Conservation (phyloP, 2,113 vertebrate genomes). For the Delphinapterus leucas region DNA sequence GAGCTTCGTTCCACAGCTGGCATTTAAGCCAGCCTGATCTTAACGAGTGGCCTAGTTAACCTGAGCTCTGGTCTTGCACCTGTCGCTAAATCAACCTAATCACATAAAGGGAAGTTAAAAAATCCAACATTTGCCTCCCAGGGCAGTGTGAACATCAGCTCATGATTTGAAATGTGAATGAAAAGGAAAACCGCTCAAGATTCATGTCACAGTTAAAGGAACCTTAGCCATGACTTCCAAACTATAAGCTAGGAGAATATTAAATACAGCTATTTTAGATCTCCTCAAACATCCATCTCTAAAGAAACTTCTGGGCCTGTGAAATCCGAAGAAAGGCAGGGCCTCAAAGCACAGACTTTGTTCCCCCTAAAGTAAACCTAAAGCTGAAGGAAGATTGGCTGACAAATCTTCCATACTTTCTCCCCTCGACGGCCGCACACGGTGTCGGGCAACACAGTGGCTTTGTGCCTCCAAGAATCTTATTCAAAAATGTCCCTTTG, state of each 20-base stretch:
- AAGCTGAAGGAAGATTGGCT: neutral
- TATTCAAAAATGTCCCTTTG: neutral
- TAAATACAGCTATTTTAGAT: neutral
- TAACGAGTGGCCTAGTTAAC: neutral
- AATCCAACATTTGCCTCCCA: neutral
- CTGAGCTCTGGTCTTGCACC: neutral
- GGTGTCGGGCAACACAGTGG: neutral
- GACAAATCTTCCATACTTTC: neutral
- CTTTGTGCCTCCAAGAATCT: neutral
- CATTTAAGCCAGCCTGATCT: neutral
- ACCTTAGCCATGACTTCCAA: neutral
- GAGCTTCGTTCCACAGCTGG: neutral
- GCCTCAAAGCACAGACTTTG: neutral
- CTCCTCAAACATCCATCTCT: neutral
- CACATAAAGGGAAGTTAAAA: neutral
- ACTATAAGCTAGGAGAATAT: neutral
- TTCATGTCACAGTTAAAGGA: neutral
- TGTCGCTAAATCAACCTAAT: neutral
- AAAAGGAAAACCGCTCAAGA: neutral
- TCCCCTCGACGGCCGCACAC: rapidly evolving
- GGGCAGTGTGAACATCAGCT: neutral
- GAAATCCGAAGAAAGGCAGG: neutral
- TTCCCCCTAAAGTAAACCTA: neutral
- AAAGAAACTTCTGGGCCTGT: neutral
- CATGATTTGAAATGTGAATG: neutral